A percentile compares a stretch with the other conserved stretches of the same genome.
Evolutionary conservation across 2,797 vertebrate genomes (phyloP).

Genomic region (Phrynocephalus forsythii): DNA sequence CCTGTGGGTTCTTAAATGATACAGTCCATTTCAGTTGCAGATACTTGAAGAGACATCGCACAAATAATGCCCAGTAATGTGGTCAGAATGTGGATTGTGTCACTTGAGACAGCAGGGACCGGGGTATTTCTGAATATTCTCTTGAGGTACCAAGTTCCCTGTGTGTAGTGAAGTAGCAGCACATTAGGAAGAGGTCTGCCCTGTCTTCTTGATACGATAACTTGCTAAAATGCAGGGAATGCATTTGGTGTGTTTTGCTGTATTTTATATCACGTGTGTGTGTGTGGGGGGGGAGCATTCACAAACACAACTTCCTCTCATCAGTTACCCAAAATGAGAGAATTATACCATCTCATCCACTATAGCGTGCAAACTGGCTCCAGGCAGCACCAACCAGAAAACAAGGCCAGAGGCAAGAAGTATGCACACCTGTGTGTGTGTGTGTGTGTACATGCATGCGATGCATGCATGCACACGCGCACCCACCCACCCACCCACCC

Average conservation of each 20-base stretch:
- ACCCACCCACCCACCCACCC: too few relatives aligned
- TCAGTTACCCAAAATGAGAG: not conserved
- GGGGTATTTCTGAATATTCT: not conserved
- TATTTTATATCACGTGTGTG: not conserved
- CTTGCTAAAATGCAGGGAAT: not conserved
- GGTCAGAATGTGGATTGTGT: not conserved
- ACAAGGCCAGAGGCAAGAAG: not conserved
- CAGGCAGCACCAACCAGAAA: not conserved
- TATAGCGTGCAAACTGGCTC: not conserved
- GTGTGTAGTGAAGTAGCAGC: not conserved
- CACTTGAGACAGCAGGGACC: not conserved
- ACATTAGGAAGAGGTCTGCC: not conserved
- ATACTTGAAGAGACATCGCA: not conserved
- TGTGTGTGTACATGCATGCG: too few relatives aligned
- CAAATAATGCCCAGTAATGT: not conserved
- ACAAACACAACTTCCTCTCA: not conserved
- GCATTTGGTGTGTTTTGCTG: not conserved
- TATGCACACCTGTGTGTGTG: not conserved
- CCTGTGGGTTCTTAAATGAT: not conserved
- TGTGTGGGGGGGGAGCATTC: not conserved
- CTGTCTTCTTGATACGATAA: not conserved
- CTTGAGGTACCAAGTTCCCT: not conserved
- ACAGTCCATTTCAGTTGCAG: not conserved
- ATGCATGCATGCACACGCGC: too few relatives aligned
- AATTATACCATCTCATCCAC: not conserved